These are phyloP conservation scores for Acleris holmiana DNA, from an alignment of 2,888 invertebrate genomes.

Conservation along the genomic window DNA sequence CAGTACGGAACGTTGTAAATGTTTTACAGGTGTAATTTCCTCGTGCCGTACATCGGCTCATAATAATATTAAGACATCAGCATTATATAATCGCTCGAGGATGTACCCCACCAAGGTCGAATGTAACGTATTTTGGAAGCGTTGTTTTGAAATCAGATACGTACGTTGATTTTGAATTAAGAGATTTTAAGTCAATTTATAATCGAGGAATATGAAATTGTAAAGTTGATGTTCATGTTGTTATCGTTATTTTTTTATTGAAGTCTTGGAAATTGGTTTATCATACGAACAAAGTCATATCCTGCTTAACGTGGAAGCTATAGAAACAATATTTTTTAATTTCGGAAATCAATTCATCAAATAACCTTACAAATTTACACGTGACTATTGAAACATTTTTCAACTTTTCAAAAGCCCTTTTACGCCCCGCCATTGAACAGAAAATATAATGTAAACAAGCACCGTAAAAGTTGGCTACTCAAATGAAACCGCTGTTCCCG, in stretches of 20 bases:
- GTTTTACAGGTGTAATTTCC: slow-evolving; percentile 63
- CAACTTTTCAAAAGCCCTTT: slow-evolving; percentile 27
- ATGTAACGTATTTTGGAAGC: slow-evolving; percentile 1
- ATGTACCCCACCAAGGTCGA: slow-evolving; percentile 1
- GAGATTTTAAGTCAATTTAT: too few species aligned
- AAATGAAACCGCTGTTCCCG: slow-evolving; percentile 32
- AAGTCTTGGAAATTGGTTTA: too few species aligned
- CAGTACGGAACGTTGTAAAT: slow-evolving; percentile 47
- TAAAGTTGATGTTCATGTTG: too few species aligned
- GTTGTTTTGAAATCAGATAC: not conserved
- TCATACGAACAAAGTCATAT: too few species aligned
- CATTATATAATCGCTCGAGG: slow-evolving; percentile 41
- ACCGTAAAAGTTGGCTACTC: slow-evolving; percentile 32
- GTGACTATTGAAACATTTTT: slow-evolving; percentile 9
- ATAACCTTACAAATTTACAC: not conserved
- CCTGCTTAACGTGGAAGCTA: not conserved
- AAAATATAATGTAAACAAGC: slow-evolving; percentile 31
- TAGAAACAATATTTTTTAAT: not conserved
- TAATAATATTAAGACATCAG: slow-evolving; percentile 67
- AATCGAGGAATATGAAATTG: too few species aligned
- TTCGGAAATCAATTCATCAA: not conserved
- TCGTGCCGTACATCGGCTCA: slow-evolving; percentile 61
- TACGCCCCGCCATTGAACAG: slow-evolving; percentile 21
- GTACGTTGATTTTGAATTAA: not conserved
- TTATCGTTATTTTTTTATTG: too few species aligned